Conservation (phyloP, 2,113 vertebrate species). For the Sus scrofa region DNA sequence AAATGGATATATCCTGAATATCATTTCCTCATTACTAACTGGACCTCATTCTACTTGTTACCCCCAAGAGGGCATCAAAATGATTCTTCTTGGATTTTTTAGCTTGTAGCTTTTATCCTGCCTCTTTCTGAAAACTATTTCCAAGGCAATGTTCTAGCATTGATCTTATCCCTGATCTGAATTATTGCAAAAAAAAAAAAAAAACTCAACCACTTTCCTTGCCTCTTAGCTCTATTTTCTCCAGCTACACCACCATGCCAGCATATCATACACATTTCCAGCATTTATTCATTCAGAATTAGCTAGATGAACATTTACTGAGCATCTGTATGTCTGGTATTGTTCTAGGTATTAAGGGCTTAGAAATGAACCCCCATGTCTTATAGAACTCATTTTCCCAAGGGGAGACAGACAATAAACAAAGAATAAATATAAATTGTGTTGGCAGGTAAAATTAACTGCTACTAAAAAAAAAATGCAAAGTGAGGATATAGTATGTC, state of each 20-base stretch:
- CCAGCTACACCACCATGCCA: not conserved
- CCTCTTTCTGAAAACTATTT: constrained; percentile 29
- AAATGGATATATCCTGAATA: not conserved
- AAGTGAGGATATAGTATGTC: not conserved
- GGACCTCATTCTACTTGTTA: not conserved
- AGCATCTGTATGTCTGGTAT: not conserved
- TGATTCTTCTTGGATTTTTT: not conserved
- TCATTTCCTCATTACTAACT: constrained; percentile 2
- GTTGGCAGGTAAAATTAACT: not conserved
- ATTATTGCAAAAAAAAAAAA: constrained; percentile 25
- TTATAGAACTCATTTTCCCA: not conserved
- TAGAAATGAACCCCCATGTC: not conserved
- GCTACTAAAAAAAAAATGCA: not conserved
- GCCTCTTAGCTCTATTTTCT: not conserved
- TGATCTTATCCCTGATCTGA: not conserved
- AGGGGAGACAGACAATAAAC: not conserved
- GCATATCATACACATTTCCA: not conserved
- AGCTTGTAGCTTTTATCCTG: not conserved
- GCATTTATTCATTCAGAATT: not conserved
- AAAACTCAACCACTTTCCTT: not conserved
- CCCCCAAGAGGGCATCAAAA: not conserved
- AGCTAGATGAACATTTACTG: not conserved
- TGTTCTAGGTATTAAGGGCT: not conserved
- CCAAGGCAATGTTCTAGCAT: not conserved
- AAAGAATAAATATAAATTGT: not conserved